These are phyloP conservation scores for Aphelinus certus DNA, from an alignment of 1,140 invertebrate species.

Conservation along the genomic window DNA sequence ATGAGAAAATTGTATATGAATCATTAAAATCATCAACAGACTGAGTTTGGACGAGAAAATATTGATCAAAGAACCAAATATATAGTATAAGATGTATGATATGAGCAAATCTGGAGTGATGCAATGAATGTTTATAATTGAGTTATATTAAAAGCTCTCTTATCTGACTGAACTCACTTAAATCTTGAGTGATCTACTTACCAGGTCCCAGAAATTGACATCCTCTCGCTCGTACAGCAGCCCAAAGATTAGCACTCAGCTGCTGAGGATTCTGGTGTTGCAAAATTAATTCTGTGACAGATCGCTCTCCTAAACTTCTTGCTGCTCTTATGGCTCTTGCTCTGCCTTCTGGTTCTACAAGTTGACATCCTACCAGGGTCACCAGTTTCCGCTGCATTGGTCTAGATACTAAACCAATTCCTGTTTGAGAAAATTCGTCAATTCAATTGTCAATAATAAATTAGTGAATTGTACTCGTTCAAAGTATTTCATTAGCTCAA, in stretches of 20 bases:
- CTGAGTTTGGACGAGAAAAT: too few species aligned
- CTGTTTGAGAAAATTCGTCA: slow-evolving; percentile 34
- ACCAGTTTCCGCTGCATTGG: slow-evolving; percentile 97
- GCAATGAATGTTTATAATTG: not conserved
- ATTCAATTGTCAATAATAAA: too few species aligned
- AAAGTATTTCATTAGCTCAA: too few species aligned
- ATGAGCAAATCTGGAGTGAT: not conserved
- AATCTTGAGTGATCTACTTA: slow-evolving; percentile 48
- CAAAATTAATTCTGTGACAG: slow-evolving; percentile 93
- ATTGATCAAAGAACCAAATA: too few species aligned
- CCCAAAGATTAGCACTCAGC: slow-evolving; percentile 94
- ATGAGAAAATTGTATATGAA: not conserved
- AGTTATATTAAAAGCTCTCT: not conserved
- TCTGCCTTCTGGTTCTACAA: slow-evolving; percentile 88
- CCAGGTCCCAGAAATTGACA: slow-evolving; percentile 98
- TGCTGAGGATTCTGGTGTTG: slow-evolving; percentile 95
- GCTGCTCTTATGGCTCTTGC: slow-evolving; percentile 85
- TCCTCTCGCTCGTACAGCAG: slow-evolving; percentile 93
- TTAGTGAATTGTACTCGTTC: too few species aligned
- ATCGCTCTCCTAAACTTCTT: slow-evolving; percentile 91
- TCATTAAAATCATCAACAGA: slow-evolving; percentile 21
- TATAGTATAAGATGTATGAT: too few species aligned
- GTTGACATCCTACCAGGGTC: slow-evolving; percentile 89
- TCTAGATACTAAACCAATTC: slow-evolving; percentile 75
- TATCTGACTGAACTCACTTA: not conserved